Evolutionary conservation across 2,797 vertebrate species (phyloP).

Genomic region (Cephalopachus bancanus): DNA sequence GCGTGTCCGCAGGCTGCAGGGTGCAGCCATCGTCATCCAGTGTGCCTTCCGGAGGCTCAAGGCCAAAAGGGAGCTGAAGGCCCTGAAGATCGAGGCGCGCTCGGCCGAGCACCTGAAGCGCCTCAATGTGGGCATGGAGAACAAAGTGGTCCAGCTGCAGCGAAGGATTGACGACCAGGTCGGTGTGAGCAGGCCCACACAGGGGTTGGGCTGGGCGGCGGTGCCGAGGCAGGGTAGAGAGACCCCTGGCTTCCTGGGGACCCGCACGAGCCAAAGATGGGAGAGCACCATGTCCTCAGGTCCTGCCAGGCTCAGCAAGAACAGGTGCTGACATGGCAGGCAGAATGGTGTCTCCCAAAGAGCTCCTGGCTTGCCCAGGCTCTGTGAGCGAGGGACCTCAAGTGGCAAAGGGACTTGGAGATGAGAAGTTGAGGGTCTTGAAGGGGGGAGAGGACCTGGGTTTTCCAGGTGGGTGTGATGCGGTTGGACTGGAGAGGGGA

Average conservation of each 20-base stretch:
- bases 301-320: neutral
- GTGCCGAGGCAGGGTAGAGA: neutral
- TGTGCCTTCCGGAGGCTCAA: constrained; percentile 92
- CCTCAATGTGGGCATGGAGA: constrained; percentile 98
- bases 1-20: constrained; percentile 86
- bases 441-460: too few relatives aligned
- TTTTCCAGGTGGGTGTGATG: too few relatives aligned
- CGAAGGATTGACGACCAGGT: constrained; percentile 98
- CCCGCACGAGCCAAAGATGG: fast-evolving
- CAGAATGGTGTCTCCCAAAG: neutral
- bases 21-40: constrained; percentile 93
- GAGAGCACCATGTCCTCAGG: neutral
- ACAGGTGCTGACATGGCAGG: neutral
- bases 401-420: neutral
- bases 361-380: too few relatives aligned
- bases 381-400: neutral
- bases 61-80: constrained; percentile 91
- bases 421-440: neutral
- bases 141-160: constrained; percentile 98
- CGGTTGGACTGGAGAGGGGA: too few relatives aligned
- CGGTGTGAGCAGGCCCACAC: fast-evolving
- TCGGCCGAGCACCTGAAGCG: constrained; percentile 94
- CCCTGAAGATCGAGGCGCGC: constrained; percentile 95
- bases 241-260: neutral
- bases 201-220: fast-evolving